A percentile compares a stretch with the other conserved stretches of the same genome.
phyloP scores from a whole-genome alignment of 2,888 invertebrate species.

The Sussaba pulchella region DNA sequence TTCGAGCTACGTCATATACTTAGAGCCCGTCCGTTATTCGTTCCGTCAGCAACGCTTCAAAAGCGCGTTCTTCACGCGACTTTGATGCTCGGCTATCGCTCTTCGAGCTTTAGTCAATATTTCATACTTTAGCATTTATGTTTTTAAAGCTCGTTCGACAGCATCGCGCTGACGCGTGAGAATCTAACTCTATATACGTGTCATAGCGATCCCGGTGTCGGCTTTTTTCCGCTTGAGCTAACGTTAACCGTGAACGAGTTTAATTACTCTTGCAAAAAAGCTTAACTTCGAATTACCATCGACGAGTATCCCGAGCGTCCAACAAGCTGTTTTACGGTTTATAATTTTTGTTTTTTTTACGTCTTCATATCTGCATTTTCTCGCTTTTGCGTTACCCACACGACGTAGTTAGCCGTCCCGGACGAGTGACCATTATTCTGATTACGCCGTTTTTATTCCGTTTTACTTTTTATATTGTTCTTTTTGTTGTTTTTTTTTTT shows the following conservation, averaged over 20 bases:
- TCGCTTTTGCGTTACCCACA: not conserved
- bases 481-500: not conserved
- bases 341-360: too few species aligned
- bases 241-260: not conserved
- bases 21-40: too few species aligned
- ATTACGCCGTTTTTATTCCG: too few species aligned
- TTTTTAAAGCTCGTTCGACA: not conserved
- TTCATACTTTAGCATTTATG: conserved; percentile 20
- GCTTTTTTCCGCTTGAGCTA: conserved; percentile 5
- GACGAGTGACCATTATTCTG: too few species aligned
- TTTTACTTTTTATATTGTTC: not conserved
- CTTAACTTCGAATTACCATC: not conserved
- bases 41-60: too few species aligned
- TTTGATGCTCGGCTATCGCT: too few species aligned
- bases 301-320: too few species aligned
- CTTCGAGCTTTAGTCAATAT: not conserved
- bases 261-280: conserved; percentile 26
- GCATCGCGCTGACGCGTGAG: not conserved
- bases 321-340: not conserved
- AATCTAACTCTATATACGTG: not conserved
- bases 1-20: not conserved
- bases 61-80: too few species aligned
- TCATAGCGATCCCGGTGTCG: not conserved
- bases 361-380: not conserved
- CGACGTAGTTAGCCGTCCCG: not conserved